Percentiles rank a stretch among this genome's conserved stretches.
phyloP scores from a whole-genome alignment of 2,797 vertebrate species.

The Phataginus tetradactyla region DNA sequence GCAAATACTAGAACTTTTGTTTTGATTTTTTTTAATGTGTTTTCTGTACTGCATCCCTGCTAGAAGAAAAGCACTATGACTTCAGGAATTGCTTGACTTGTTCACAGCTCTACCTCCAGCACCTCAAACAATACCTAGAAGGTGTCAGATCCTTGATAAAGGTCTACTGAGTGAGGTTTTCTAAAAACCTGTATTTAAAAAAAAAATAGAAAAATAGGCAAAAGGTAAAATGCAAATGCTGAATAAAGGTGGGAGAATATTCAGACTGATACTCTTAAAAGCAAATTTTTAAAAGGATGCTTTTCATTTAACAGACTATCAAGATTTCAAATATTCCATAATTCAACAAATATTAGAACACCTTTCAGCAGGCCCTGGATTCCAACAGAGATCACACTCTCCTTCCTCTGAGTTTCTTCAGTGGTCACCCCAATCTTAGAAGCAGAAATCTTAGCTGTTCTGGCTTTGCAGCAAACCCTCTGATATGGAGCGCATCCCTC shows the following conservation, averaged over 20 bases:
- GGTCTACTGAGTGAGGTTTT: not conserved
- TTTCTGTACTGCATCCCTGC: not conserved
- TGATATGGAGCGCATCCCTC: not conserved
- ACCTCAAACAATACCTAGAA: not conserved
- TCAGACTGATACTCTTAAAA: not conserved
- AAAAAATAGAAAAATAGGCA: not conserved
- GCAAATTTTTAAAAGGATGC: not conserved
- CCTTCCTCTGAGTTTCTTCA: not conserved
- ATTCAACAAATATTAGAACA: not conserved
- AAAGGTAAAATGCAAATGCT: not conserved
- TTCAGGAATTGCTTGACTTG: not conserved
- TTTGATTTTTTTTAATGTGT: not conserved
- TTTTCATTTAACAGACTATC: not conserved
- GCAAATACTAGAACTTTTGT: not conserved
- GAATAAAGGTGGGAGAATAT: not conserved
- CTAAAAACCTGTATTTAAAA: not conserved
- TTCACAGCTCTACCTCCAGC: not conserved
- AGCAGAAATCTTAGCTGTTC: not conserved
- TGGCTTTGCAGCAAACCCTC: not conserved
- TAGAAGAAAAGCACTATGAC: not conserved
- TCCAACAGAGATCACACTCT: not conserved
- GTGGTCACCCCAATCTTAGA: not conserved
- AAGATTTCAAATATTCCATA: not conserved
- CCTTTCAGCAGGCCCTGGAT: not conserved
- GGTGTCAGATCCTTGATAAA: not conserved